phyloP scores from a whole-genome alignment of 2,888 invertebrate genomes.

The Carterocephalus palaemon region DNA sequence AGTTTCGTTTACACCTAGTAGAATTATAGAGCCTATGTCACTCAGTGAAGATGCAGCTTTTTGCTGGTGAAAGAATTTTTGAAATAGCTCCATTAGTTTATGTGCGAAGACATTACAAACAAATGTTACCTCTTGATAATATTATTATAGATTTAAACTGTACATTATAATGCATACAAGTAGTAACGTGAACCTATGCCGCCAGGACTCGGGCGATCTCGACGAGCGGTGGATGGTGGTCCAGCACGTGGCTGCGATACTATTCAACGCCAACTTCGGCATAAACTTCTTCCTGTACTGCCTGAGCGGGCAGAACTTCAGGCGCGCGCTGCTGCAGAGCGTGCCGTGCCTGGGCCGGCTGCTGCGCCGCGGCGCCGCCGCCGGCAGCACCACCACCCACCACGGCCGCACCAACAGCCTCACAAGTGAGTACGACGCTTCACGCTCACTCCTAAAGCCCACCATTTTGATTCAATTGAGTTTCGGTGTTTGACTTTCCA shows the following conservation, averaged over 20 bases:
- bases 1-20: no score
- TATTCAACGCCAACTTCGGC: constrained; percentile 90
- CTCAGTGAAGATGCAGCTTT: no score
- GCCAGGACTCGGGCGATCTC: constrained; percentile 43
- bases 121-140: no score
- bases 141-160: background rate
- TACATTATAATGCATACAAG: background rate
- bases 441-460: no score
- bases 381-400: constrained; percentile 28
- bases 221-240: constrained; percentile 70
- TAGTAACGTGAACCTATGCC: background rate
- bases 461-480: no score
- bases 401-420: constrained; percentile 43
- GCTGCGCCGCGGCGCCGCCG: constrained; percentile 29
- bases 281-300: constrained; percentile 91
- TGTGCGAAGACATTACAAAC: no score
- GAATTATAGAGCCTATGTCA: background rate
- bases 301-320: constrained; percentile 88
- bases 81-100: no score
- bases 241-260: constrained; percentile 82
- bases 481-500: background rate
- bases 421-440: constrained; percentile 53
- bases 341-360: constrained; percentile 42
- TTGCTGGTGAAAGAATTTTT: no score
- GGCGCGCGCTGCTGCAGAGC: constrained; percentile 72